Evolutionary conservation across 2,113 vertebrate genomes (phyloP), one percentile per base, ranked within the genome.

Genomic region (Nibea albiflora): DNA sequence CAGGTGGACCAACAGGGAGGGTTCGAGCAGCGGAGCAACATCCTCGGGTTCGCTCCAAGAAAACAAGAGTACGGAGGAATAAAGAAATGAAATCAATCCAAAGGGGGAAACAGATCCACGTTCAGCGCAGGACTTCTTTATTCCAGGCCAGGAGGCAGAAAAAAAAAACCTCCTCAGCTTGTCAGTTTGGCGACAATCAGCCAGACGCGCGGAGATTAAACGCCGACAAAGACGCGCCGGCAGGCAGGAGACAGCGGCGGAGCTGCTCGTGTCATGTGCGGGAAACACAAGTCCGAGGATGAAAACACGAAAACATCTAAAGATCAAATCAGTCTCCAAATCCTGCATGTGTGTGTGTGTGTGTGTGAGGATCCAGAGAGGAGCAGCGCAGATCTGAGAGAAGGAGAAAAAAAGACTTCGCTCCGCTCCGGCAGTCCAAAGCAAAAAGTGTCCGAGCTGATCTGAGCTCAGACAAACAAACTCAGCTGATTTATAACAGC

Each of bases 1-100:
- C 90, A 93, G 83, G 90, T 91, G 88, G 91, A 92, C 86, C 81
- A 84, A 78, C 81, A 90, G 83, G 78, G 57, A 60, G 83, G 76
- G 50, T 54, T 78, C 82, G n/a, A 70, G 81, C 83, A 50, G 74
- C 58, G 62, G 67, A 80, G 80, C 86, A 83, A 90, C 93, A 94
- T 95, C 90, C 85, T 93, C 79, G 66, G 58, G 42, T 58, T 66
- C 28, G 69, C 75, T 80, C 82, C 86, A 67, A n/a, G 20, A 78
- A 24, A 49, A 46, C 17, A 4, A 46, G 22, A 67, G 22, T 44
- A 66, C 4, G 47, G 71, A 35, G 16, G 31, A 64, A 46, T 14
- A 49, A 53, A 73, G 12, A 24, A 11, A 17, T 20, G 20, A 70
- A 72, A 73, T 7, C 50, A 80, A 82, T 85, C 86, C 84, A 50